Evolutionary conservation across 2,888 invertebrate species (phyloP).

Genomic region (Cataglyphis rosenhaueri): DNA sequence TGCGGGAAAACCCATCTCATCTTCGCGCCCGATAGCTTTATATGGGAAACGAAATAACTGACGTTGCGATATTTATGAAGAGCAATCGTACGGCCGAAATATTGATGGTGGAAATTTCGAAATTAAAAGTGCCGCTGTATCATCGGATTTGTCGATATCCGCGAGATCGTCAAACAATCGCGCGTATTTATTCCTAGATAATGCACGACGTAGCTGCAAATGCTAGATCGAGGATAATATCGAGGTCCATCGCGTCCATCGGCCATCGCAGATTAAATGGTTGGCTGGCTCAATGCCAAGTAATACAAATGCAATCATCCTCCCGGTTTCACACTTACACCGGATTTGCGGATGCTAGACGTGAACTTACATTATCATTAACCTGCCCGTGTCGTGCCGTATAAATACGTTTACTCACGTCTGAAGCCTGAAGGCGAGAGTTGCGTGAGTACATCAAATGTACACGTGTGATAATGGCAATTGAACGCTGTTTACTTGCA

Average conservation of each 20-base stretch:
- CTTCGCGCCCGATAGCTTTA: constrained; percentile 1
- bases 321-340: constrained; percentile 42
- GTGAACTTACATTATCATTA: constrained; percentile 79
- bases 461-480: constrained; percentile 70
- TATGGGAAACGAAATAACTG: constrained; percentile 20
- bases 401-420: constrained; percentile 67
- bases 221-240: constrained; percentile 8
- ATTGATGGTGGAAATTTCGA: constrained; percentile 25
- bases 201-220: background rate
- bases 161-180: background rate
- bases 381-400: constrained; percentile 54
- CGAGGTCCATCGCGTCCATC: constrained; percentile 1
- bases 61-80: constrained; percentile 36
- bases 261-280: constrained; percentile 53
- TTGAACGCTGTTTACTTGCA: constrained; percentile 69
- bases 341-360: constrained; percentile 62
- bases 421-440: constrained; percentile 55
- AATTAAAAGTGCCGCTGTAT: constrained; percentile 10
- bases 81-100: constrained; percentile 2
- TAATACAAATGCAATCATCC: constrained; percentile 29
- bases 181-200: constrained; percentile 15
- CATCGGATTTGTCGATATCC: background rate
- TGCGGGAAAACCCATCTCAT: constrained; percentile 28
- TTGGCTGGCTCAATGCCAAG: constrained; percentile 64
- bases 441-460: constrained; percentile 68